Conservation (phyloP, 2,797 vertebrate genomes). For the Anomalospiza imberbis region DNA sequence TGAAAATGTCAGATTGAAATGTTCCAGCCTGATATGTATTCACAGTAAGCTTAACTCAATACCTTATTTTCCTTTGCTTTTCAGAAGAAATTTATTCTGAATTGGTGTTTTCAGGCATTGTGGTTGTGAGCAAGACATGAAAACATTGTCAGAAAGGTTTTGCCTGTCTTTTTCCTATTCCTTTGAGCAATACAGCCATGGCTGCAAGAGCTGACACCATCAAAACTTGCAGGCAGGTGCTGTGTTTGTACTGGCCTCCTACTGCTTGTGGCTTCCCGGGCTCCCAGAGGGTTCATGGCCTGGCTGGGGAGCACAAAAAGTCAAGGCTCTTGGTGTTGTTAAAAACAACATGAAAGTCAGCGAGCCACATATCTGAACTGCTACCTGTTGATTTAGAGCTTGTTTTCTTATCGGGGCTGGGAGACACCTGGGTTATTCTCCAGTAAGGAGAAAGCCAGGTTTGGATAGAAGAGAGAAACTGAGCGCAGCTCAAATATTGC, state of each 20-base stretch:
- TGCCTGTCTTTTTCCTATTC: background rate
- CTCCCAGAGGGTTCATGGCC: background rate
- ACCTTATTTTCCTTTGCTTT: background rate
- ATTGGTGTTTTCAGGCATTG: rapidly evolving
- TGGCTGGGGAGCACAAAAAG: background rate
- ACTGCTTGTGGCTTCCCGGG: background rate
- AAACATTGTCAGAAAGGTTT: background rate
- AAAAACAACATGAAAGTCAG: background rate
- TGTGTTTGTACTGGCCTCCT: background rate
- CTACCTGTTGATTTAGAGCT: background rate
- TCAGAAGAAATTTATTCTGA: background rate
- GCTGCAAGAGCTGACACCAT: background rate
- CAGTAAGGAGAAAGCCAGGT: background rate
- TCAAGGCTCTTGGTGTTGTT: background rate
- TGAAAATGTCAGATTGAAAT: background rate
- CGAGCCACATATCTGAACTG: background rate
- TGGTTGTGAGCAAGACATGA: background rate
- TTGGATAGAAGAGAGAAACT: background rate
- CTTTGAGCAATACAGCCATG: background rate
- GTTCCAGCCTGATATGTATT: background rate
- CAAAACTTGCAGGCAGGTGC: background rate
- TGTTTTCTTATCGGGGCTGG: background rate
- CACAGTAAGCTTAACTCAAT: background rate
- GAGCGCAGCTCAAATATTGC: background rate
- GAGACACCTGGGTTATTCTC: background rate